These are phyloP conservation scores for Neostethus bicornis DNA, from an alignment of 2,797 vertebrate genomes.

Conservation along the genomic window DNA sequence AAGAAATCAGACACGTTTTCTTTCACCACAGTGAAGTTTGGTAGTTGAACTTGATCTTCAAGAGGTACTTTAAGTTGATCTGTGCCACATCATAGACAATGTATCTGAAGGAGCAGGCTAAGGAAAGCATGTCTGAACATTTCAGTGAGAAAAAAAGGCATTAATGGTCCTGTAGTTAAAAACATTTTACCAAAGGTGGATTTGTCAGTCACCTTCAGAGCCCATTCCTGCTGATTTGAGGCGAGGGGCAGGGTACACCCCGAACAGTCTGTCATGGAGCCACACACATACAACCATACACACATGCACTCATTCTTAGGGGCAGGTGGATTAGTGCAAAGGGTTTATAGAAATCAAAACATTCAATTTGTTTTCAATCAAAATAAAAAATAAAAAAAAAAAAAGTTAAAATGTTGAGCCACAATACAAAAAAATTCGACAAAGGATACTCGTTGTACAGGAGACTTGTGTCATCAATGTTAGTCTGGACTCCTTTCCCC, in stretches of 20 bases:
- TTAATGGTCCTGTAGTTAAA: neutral
- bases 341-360: too few relatives aligned
- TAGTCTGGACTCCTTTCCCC: constrained; percentile 87
- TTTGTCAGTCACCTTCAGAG: too few relatives aligned
- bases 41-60: constrained; percentile 98
- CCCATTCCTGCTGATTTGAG: too few relatives aligned
- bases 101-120: constrained; percentile 87
- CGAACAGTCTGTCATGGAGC: too few relatives aligned
- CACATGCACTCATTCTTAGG: too few relatives aligned
- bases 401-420: neutral
- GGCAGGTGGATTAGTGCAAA: too few relatives aligned
- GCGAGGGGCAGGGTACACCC: too few relatives aligned
- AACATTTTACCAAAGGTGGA: neutral
- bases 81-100: constrained; percentile 97
- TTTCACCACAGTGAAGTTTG: constrained; percentile 94
- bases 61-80: constrained; percentile 95
- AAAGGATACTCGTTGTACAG: constrained; percentile 99
- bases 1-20: neutral
- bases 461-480: constrained; percentile 93
- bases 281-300: too few relatives aligned
- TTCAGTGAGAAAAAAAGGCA: neutral
- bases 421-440: constrained; percentile 1
- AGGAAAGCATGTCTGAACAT: constrained; percentile 66
- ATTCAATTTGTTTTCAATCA: too few relatives aligned
- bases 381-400: neutral